phyloP scores from a whole-genome alignment of 2,888 invertebrate genomes.

The Drosophila ochracea region DNA sequence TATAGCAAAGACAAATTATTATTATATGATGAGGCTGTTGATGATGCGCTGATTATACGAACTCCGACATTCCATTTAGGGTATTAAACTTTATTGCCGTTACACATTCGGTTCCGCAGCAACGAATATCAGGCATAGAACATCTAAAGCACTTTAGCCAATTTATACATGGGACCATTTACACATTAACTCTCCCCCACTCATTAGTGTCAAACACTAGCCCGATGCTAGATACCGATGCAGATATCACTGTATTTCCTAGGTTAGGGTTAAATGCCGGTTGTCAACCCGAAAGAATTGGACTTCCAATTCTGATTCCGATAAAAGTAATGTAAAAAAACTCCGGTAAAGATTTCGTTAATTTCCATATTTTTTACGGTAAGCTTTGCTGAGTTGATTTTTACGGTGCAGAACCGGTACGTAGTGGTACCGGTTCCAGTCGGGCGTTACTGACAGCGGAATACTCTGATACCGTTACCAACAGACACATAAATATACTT shows the following conservation, averaged over 20 bases:
- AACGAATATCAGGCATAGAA: constrained; percentile 49
- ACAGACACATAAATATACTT: neutral
- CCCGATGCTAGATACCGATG: neutral
- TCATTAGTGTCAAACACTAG: constrained; percentile 3
- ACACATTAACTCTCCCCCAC: neutral
- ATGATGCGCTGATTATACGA: constrained; percentile 73
- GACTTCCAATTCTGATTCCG: neutral
- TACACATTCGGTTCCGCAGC: constrained; percentile 51
- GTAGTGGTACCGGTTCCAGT: neutral
- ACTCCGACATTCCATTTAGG: constrained; percentile 50
- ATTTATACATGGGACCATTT: constrained; percentile 7
- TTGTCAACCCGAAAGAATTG: neutral
- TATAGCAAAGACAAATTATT: constrained; percentile 56
- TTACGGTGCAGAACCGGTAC: neutral
- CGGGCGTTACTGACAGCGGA: neutral
- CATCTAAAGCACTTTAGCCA: constrained; percentile 50
- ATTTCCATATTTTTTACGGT: neutral
- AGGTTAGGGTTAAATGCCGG: neutral
- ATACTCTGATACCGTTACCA: neutral
- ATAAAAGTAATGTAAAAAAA: neutral
- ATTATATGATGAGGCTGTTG: constrained; percentile 69
- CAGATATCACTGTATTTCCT: neutral
- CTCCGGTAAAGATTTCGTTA: neutral
- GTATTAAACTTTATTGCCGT: constrained; percentile 76
- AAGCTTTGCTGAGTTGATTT: neutral